Evolutionary conservation across 1,140 invertebrate species (phyloP), one percentile per base, ranked within the genome.

Genomic region (Halotydeus destructor): DNA sequence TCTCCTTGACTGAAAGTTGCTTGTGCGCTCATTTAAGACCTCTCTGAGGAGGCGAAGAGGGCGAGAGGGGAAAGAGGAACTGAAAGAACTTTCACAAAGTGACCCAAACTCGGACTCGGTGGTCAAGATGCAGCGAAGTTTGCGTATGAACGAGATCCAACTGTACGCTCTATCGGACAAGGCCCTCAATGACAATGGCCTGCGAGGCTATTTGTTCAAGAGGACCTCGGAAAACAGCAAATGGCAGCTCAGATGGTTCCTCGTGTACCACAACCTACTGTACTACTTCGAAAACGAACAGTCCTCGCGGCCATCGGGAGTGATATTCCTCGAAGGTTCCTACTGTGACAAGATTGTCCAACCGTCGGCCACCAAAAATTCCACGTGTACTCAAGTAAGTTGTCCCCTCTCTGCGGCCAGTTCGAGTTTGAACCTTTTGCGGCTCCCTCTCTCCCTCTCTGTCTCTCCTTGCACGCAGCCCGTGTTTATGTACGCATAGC

Each of bases 231-330:
- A 86, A 56, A 77, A 70, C 45, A 72, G 70, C 41, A 85, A 84
- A 60, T 91, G 84, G 84, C 82, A 86, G 58, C 63, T 78, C 30
- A 62, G 82, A 25, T 89, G 78, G 73, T 89, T 89, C 57, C 70
- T 83, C 19, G 68, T 91, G 3, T 89, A 88, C 57, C 84, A 89
- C 71, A 91, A 89, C 63, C 57, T 88, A 43, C 61, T 89, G 43
- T 88, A 88, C 60, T 88, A 88, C 60, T 89, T 81, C 57, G 85
- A 91, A 51, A 75, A 70, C 38, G 82, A 88, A 46, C 49, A 50
- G n/a, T 49, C 55, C 5, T 65, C 65, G 45, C 65, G 77, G 30
- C 83, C 81, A 0, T 78, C 76, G 1, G 84, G 83, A 0, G 72
- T 88, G 2, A 66, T 86, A 33, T 64, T 89, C 30, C 63, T 89